Evolutionary conservation across 2,797 vertebrate species (phyloP).

Genomic region (Galaxias olidus): DNA sequence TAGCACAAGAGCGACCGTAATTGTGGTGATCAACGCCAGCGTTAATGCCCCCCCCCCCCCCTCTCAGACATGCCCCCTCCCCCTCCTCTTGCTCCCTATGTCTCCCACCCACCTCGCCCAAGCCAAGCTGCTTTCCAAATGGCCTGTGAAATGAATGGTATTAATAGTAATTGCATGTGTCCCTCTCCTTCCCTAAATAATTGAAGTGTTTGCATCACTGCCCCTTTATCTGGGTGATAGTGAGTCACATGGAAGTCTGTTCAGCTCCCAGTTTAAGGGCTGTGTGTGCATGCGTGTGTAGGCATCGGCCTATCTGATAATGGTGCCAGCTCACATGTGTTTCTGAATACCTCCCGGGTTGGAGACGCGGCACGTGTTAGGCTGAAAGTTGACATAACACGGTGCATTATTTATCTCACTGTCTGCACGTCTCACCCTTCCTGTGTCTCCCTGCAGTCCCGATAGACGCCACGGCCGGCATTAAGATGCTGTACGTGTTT

Average conservation of each 20-base stretch:
- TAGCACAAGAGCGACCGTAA: conserved; percentile 47
- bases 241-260: conserved; percentile 33
- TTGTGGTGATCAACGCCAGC: conserved; percentile 51
- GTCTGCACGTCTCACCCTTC: neutral
- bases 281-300: conserved; percentile 26
- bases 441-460: conserved; percentile 79
- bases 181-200: conserved; percentile 67
- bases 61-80: neutral
- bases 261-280: conserved; percentile 22
- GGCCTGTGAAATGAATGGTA: conserved; percentile 73
- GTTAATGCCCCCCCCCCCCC: conserved; percentile 37
- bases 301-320: conserved; percentile 33
- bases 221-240: conserved; percentile 17
- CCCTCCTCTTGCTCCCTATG: conserved; percentile 8
- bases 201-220: conserved; percentile 59
- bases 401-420: conserved; percentile 51
- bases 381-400: conserved; percentile 42
- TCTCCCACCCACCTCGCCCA: conserved; percentile 25
- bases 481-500: conserved; percentile 96
- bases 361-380: conserved; percentile 16
- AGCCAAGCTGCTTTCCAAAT: conserved; percentile 54
- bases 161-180: conserved; percentile 68
- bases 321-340: neutral
- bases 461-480: conserved; percentile 85
- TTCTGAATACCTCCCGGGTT: too few species aligned